These are phyloP conservation scores for Papilio gigon DNA, from an alignment of 2,888 invertebrate genomes.

Conservation along the genomic window DNA sequence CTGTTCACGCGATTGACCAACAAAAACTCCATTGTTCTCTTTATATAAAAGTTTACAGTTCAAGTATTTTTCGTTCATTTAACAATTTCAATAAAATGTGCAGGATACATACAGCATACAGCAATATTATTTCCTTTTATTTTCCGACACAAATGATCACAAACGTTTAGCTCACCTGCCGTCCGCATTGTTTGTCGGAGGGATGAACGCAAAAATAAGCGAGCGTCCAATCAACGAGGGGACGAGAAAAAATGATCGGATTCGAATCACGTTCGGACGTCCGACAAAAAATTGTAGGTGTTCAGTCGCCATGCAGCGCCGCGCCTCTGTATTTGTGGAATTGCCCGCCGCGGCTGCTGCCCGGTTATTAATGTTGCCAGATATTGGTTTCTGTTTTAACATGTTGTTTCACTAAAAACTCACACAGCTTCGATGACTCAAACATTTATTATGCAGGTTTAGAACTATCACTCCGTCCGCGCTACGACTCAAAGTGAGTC, in stretches of 20 bases:
- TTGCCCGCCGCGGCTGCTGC: slow-evolving; percentile 45
- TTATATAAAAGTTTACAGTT: too few relatives aligned
- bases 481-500: too few relatives aligned
- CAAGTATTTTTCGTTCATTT: too few relatives aligned
- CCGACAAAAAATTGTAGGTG: slow-evolving; percentile 60
- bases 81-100: background rate
- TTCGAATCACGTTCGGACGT: slow-evolving; percentile 72
- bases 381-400: slow-evolving; percentile 24
- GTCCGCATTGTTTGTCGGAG: slow-evolving; percentile 62
- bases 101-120: too few relatives aligned
- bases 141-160: slow-evolving; percentile 39
- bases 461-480: too few relatives aligned
- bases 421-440: background rate
- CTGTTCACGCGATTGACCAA: too few relatives aligned
- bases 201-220: slow-evolving; percentile 65
- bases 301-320: slow-evolving; percentile 54
- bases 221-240: slow-evolving; percentile 73
- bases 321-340: slow-evolving; percentile 53
- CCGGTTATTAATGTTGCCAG: slow-evolving; percentile 25
- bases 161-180: slow-evolving; percentile 67
- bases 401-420: background rate
- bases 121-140: slow-evolving; percentile 41
- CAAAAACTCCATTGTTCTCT: too few relatives aligned
- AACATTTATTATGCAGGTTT: too few relatives aligned
- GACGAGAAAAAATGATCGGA: slow-evolving; percentile 75